Evolutionary conservation across 2,888 invertebrate species (phyloP).

Genomic region (Macaria liturata): DNA sequence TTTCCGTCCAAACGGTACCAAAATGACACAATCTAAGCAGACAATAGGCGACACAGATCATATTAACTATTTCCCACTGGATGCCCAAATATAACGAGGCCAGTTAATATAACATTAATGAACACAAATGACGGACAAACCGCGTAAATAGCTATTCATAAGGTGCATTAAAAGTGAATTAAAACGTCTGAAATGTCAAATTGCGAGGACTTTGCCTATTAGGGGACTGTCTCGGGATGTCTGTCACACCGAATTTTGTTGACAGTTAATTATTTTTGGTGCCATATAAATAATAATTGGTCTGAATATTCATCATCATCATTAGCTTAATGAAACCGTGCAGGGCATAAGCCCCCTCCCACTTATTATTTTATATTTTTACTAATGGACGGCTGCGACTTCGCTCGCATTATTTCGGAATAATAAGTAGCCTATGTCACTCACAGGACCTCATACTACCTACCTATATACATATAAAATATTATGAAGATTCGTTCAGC

Average conservation of each 20-base stretch:
- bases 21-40: conserved; percentile 38
- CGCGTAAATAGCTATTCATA: conserved; percentile 78
- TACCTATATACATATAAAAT: too few species aligned
- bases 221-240: conserved; percentile 48
- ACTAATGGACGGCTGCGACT: too few species aligned
- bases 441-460: too few species aligned
- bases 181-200: conserved; percentile 80
- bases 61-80: conserved; percentile 56
- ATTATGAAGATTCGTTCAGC: too few species aligned
- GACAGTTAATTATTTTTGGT: too few species aligned
- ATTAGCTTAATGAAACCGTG: too few species aligned
- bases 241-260: conserved; percentile 45
- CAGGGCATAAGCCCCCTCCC: too few species aligned
- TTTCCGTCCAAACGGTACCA: conserved; percentile 15
- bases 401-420: too few species aligned
- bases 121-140: conserved; percentile 76
- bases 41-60: conserved; percentile 55
- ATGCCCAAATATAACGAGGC: conserved; percentile 65
- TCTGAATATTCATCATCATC: too few species aligned
- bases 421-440: too few species aligned
- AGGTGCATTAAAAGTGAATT: conserved; percentile 76
- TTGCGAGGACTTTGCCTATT: conserved; percentile 70
- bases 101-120: conserved; percentile 74
- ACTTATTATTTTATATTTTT: too few species aligned
- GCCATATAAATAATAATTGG: too few species aligned